phyloP scores from a whole-genome alignment of 2,113 vertebrate genomes.

The Bungarus multicinctus region DNA sequence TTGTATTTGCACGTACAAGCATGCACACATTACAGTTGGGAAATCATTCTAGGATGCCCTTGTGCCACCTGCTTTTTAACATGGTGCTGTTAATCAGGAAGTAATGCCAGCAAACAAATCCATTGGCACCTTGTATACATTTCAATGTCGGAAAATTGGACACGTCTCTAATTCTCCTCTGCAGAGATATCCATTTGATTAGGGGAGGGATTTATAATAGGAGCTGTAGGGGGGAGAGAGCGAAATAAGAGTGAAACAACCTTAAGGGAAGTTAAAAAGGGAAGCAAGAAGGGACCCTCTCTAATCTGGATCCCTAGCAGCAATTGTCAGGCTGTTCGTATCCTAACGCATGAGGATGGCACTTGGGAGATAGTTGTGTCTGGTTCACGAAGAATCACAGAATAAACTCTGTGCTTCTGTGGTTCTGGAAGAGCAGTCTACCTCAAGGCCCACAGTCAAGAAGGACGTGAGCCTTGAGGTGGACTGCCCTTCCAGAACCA shows the following conservation, averaged over 20 bases:
- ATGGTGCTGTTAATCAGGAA: slow-evolving; percentile 12
- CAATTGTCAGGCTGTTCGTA: neutral
- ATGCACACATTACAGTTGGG: neutral
- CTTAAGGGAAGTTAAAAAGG: neutral
- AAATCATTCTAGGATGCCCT: slow-evolving; percentile 2
- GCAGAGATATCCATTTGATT: neutral
- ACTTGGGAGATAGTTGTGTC: slow-evolving; percentile 19
- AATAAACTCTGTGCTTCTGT: too few species aligned
- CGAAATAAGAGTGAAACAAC: neutral
- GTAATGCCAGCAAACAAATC: neutral
- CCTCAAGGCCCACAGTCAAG: neutral
- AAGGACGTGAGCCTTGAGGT: neutral
- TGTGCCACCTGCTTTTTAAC: neutral
- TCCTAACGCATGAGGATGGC: neutral
- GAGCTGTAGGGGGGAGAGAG: neutral
- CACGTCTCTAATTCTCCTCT: neutral
- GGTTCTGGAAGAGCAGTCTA: neutral
- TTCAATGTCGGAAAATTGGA: slow-evolving; percentile 12
- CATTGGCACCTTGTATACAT: neutral
- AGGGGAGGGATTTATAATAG: neutral
- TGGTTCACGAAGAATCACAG: slow-evolving; percentile 25
- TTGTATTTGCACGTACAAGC: neutral
- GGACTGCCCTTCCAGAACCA: neutral
- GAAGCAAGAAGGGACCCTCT: neutral
- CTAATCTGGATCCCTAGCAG: neutral